Percentiles rank a stretch among this genome's conserved stretches.
Evolutionary conservation across 37 sponge, comb jelly and placozoan species (phyloP).

Genomic region (Petrosia ficiformis): DNA sequence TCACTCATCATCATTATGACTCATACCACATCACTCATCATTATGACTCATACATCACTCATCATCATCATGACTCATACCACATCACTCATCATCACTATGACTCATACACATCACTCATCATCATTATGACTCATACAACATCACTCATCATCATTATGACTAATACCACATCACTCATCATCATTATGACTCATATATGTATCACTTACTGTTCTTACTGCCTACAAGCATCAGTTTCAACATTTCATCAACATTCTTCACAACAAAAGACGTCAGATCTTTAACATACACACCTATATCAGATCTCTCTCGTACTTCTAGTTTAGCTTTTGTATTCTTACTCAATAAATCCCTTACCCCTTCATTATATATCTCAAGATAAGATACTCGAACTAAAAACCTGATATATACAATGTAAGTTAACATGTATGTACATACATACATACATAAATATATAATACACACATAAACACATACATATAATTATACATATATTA

Average conservation of each 20-base stretch:
- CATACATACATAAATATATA: no score
- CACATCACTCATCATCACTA: no score
- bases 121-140: no score
- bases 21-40: no score
- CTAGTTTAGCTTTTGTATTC: constrained; percentile 49
- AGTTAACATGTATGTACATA: background rate
- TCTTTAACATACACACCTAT: constrained; percentile 97
- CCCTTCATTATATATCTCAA: constrained; percentile 99
- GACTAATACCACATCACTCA: no score
- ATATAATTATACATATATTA: background rate
- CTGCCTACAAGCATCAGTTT: constrained; percentile 82
- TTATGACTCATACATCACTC: no score
- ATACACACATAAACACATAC: background rate
- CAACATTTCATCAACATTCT: constrained; percentile 92
- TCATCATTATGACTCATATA: background rate
- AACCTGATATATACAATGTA: constrained; percentile 49
- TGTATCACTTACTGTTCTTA: constrained; percentile 61
- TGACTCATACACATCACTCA: no score
- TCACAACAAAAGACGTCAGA: constrained; percentile 82
- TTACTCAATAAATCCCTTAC: constrained; percentile 88
- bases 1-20: no score
- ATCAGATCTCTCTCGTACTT: constrained; percentile 91
- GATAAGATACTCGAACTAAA: constrained; percentile 91
- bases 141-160: no score
- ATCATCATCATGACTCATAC: no score